These are phyloP conservation scores for Mastomys natalensis DNA, from an alignment of 2,113 vertebrate genomes.

Conservation along the genomic window DNA sequence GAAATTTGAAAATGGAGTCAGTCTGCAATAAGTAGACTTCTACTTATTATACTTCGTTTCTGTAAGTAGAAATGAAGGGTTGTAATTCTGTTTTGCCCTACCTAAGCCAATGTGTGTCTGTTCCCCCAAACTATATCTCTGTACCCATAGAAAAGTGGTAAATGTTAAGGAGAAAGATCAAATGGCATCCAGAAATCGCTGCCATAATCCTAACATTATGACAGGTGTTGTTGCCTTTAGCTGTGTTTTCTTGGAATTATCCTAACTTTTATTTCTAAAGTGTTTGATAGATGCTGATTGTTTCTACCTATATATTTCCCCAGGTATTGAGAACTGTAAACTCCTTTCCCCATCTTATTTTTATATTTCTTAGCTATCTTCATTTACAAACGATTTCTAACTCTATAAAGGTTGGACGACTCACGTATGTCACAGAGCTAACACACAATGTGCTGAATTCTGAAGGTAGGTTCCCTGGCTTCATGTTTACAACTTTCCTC, in stretches of 20 bases:
- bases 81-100: background rate
- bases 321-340: background rate
- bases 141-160: background rate
- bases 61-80: conserved; percentile 18
- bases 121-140: background rate
- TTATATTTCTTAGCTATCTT: background rate
- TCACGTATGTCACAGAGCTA: background rate
- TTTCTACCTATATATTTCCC: background rate
- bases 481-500: background rate
- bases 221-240: background rate
- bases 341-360: background rate
- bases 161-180: background rate
- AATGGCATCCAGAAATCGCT: background rate
- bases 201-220: background rate
- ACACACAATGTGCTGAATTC: background rate
- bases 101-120: background rate
- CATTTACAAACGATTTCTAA: background rate
- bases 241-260: background rate
- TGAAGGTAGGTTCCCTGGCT: background rate
- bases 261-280: conserved; percentile 33
- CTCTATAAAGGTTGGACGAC: background rate
- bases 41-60: background rate
- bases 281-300: background rate
- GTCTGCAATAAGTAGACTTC: background rate
- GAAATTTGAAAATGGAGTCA: conserved; percentile 41